Conservation (phyloP, 2,113 vertebrate genomes). For the Passer domesticus region DNA sequence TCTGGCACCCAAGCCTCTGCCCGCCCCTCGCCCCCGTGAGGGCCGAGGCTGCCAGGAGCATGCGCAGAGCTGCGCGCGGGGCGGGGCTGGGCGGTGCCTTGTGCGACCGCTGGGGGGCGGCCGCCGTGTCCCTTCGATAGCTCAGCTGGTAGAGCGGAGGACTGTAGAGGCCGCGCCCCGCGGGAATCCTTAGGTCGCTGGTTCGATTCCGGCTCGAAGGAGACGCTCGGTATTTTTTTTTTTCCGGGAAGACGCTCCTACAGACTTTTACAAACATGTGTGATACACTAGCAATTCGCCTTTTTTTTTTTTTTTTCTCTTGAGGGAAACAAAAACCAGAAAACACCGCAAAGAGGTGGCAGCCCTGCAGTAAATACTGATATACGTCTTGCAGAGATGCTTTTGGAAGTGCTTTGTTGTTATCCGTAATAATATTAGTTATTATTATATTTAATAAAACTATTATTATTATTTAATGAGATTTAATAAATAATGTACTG, state of each 20-base stretch:
- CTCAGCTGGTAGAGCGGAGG: conserved; percentile 96
- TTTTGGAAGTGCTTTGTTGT: neutral
- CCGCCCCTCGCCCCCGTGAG: accelerated
- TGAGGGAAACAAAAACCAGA: too few species aligned
- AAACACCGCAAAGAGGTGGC: too few species aligned
- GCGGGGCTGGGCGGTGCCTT: neutral
- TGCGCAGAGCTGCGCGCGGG: accelerated
- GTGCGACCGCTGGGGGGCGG: neutral
- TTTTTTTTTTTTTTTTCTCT: neutral
- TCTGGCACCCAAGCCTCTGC: accelerated
- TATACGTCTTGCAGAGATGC: accelerated
- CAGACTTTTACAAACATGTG: accelerated
- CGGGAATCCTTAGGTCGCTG: conserved; percentile 77
- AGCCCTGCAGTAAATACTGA: neutral
- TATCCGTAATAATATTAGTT: neutral
- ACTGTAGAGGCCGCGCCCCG: conserved; percentile 74
- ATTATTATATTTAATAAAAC: neutral
- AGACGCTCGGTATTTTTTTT: accelerated
- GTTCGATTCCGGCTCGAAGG: conserved; percentile 67
- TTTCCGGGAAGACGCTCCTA: accelerated
- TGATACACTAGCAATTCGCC: accelerated
- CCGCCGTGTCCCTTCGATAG: conserved; percentile 71
- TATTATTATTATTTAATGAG: neutral
- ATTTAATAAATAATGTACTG: neutral
- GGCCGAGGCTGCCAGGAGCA: accelerated